Conservation (phyloP, 2,113 vertebrate species). For the Tachuris rubrigastra region DNA sequence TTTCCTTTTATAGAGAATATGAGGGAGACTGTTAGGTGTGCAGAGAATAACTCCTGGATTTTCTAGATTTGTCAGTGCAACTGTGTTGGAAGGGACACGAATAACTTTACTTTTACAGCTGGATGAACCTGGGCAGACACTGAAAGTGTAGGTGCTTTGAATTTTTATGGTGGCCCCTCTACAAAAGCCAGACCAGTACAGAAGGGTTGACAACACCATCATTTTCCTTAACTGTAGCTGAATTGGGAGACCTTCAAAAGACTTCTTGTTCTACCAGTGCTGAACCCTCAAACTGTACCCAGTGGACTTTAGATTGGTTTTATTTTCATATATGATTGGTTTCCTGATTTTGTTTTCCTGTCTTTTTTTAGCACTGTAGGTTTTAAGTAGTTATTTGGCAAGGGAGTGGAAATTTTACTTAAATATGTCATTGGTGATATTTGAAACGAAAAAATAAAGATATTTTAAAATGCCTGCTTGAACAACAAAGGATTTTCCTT, state of each 20-base stretch:
- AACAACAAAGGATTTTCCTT: background rate
- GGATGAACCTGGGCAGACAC: background rate
- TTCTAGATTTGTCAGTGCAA: background rate
- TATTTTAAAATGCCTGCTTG: background rate
- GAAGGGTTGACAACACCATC: background rate
- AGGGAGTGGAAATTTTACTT: background rate
- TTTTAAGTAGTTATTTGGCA: background rate
- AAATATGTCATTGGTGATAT: background rate
- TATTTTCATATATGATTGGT: background rate
- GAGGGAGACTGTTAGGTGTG: background rate
- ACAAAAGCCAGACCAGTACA: background rate
- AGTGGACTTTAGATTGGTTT: background rate
- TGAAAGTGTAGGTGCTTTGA: background rate
- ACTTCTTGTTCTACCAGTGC: background rate
- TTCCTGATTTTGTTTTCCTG: constrained; percentile 15
- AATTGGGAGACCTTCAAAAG: background rate
- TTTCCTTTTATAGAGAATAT: background rate
- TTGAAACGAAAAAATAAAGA: constrained; percentile 11
- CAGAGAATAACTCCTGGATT: background rate
- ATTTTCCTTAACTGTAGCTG: background rate
- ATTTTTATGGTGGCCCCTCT: background rate
- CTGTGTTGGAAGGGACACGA: accelerated
- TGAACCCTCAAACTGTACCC: background rate
- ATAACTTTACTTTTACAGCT: background rate
- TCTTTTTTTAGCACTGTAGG: background rate